These are phyloP conservation scores for Tinea semifulvella DNA, from an alignment of 2,888 invertebrate species.

Conservation along the genomic window DNA sequence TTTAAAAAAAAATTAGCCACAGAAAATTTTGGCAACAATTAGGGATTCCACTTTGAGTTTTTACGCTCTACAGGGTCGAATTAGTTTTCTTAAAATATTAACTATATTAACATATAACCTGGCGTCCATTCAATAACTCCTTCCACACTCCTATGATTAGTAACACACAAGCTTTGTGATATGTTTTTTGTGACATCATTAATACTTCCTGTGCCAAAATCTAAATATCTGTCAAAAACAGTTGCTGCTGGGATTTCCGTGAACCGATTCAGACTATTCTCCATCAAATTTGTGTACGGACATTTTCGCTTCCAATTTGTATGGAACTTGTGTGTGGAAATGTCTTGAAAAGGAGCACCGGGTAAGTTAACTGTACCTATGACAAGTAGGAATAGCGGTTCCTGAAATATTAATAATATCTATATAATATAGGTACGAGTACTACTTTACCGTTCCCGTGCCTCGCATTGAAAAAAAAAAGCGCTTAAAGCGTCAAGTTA, in stretches of 20 bases:
- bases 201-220: slow-evolving; percentile 49
- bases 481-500: too few species aligned
- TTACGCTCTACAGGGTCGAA: too few species aligned
- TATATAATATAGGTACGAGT: too few species aligned
- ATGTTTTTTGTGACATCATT: slow-evolving; percentile 44
- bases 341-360: slow-evolving; percentile 36
- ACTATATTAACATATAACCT: slow-evolving; percentile 28
- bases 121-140: slow-evolving; percentile 52
- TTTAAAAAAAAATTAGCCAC: too few species aligned
- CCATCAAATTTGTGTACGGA: slow-evolving; percentile 45
- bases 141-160: slow-evolving; percentile 49
- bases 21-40: too few species aligned
- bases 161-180: slow-evolving; percentile 52
- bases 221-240: slow-evolving; percentile 46
- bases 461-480: too few species aligned
- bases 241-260: slow-evolving; percentile 46
- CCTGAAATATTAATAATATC: slow-evolving; percentile 35
- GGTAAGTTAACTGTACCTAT: slow-evolving; percentile 41
- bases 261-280: slow-evolving; percentile 47
- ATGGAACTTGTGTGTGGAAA: slow-evolving; percentile 40
- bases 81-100: too few species aligned
- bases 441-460: too few species aligned
- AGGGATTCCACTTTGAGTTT: too few species aligned
- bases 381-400: slow-evolving; percentile 43
- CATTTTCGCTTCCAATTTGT: slow-evolving; percentile 37